Base-by-base conservation (phyloP, 2,113 vertebrate genomes). In the Scalopus aquaticus region DNA sequence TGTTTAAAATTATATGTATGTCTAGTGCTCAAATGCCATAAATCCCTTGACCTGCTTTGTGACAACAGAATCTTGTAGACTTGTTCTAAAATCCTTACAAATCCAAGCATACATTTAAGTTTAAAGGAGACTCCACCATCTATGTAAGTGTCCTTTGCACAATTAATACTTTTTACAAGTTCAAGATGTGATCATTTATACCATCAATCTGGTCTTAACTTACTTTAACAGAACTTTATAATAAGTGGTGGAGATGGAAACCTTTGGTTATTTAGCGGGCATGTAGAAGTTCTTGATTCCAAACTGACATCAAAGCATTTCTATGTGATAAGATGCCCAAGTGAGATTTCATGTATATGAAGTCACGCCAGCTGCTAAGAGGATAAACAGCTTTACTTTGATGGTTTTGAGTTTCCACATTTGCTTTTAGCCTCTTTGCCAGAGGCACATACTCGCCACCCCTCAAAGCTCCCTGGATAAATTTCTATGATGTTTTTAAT, bases 261-360 rank as follows among this genome's bases (percentile, higher is more conserved):
- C 37, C n/a, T 94, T 35, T 76, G 70, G 20, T 80, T 93, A 79
- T 49, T 67, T 80, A 88, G 16, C 44, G 69, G 84, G 78, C 30
- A 65, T 65, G 3, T 49, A 89, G 46, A 93, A 83, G 49, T 67
- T 69, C 70, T 82, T 82, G 74, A 39, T 86, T 78, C 74, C 64
- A 62, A 85, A 60, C 30, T 78, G 74, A 93, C 93, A 78, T 95
- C 67, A 93, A 96, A 96, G 91, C 32, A 56, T 90, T 95, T 93
- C 46, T 85, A 11, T 46, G 8, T 81, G 74, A 73, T 64, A 92
- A 89, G 67, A 77, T 86, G 46, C 85, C 62, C 72, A 60, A 73
- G 79, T 56, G 51, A 82, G 91, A 96, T 73, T 85, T 60, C 54
- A n/a, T 56, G 46, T 85, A 60, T 60, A 37, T 96, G 91, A 97